A percentile compares a stretch with the other conserved stretches of the same genome.
phyloP scores from a whole-genome alignment of 2,888 invertebrate genomes.

The Melinopterus prodromus region DNA sequence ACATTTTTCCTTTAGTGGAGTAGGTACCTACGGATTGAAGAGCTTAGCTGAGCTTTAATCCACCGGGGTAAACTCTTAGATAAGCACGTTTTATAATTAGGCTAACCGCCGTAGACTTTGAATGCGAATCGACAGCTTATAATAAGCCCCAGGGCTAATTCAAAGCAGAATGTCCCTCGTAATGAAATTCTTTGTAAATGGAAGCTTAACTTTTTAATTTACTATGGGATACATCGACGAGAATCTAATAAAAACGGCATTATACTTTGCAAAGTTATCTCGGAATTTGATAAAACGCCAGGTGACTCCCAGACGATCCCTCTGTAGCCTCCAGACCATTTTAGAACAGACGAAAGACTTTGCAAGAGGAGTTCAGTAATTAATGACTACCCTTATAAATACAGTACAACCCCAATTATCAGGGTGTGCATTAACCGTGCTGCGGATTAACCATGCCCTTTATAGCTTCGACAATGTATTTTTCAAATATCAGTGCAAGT shows the following conservation, averaged over 20 bases:
- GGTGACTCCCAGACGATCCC: neutral
- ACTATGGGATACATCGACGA: neutral
- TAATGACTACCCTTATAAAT: no score
- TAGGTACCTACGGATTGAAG: neutral
- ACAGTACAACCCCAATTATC: no score
- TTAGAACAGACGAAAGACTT: no score
- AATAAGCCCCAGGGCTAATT: neutral
- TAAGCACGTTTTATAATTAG: neutral
- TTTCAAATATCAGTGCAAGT: no score
- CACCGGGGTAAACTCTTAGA: neutral
- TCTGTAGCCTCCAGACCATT: no score
- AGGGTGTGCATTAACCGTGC: no score
- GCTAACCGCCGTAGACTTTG: neutral
- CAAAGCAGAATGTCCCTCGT: neutral
- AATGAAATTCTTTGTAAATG: neutral
- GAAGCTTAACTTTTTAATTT: neutral
- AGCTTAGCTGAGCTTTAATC: neutral
- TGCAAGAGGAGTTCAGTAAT: no score
- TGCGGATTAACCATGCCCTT: no score
- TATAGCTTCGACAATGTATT: no score
- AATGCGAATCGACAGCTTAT: neutral
- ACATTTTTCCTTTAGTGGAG: neutral
- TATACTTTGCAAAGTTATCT: slow-evolving; percentile 4
- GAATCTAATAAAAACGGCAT: neutral
- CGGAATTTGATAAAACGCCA: neutral